Evolutionary conservation across 2,113 vertebrate species (phyloP).

Genomic region (Leucosticte australis): DNA sequence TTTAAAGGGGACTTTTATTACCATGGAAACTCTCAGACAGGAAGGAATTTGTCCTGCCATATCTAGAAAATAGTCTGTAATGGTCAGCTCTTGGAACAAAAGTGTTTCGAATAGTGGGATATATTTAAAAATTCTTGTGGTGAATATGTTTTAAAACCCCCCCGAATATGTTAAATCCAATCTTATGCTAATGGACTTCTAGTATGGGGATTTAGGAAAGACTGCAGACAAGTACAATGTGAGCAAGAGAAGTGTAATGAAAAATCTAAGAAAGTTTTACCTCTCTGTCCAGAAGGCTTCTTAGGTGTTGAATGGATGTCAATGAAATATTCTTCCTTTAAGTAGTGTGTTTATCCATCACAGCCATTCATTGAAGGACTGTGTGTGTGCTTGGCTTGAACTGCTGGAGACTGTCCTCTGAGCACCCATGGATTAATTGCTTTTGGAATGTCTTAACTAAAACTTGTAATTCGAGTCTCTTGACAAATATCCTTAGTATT

Average conservation of each 20-base stretch:
- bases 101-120: slow-evolving; percentile 40
- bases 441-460: slow-evolving; percentile 34
- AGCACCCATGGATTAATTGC: slow-evolving; percentile 20
- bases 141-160: not conserved
- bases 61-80: slow-evolving; percentile 71
- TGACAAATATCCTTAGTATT: slow-evolving; percentile 15
- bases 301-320: not conserved
- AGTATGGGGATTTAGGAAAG: not conserved
- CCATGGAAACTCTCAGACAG: slow-evolving; percentile 73
- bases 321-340: slow-evolving; percentile 9
- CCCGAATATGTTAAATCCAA: not conserved
- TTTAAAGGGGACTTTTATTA: slow-evolving; percentile 73
- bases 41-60: slow-evolving; percentile 71
- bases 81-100: slow-evolving; percentile 69
- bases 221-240: not conserved
- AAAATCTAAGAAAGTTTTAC: not conserved
- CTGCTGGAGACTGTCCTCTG: slow-evolving; percentile 5
- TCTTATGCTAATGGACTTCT: not conserved
- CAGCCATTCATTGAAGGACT: not conserved
- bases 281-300: not conserved
- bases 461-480: slow-evolving; percentile 1
- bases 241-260: not conserved
- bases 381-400: not conserved
- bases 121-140: slow-evolving; percentile 46
- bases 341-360: not conserved